Percentiles rank a stretch among this genome's conserved stretches.
Conservation (phyloP, 1,140 invertebrate genomes). For the Aphaenogaster floridana region DNA sequence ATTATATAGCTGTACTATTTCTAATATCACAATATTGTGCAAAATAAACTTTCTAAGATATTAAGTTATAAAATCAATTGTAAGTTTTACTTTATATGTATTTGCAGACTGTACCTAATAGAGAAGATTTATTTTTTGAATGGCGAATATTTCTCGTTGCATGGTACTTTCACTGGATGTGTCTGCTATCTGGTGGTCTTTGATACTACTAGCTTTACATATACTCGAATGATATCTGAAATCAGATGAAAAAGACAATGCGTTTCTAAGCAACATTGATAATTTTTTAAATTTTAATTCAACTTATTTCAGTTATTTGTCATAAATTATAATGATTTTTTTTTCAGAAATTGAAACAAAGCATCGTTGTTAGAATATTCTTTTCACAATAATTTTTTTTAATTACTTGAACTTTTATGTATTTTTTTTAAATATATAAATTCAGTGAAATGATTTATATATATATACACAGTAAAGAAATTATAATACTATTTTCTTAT, state of each 20-base stretch:
- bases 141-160: neutral
- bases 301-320: neutral
- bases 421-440: neutral
- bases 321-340: neutral
- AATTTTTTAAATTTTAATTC: neutral
- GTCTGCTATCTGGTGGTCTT: slow-evolving; percentile 3
- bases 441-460: neutral
- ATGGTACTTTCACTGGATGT: neutral
- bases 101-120: neutral
- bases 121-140: neutral
- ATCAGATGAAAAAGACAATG: neutral
- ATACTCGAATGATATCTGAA: neutral
- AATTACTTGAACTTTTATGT: neutral
- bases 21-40: neutral
- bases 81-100: neutral
- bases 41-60: neutral
- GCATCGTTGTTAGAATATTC: neutral
- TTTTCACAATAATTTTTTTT: neutral
- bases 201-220: neutral
- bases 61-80: neutral
- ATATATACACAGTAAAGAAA: neutral
- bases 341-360: neutral
- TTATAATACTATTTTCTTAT: neutral
- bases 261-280: neutral
- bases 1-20: no score